Evolutionary conservation across 2,113 vertebrate genomes (phyloP).

Genomic region (Balaeniceps rex): DNA sequence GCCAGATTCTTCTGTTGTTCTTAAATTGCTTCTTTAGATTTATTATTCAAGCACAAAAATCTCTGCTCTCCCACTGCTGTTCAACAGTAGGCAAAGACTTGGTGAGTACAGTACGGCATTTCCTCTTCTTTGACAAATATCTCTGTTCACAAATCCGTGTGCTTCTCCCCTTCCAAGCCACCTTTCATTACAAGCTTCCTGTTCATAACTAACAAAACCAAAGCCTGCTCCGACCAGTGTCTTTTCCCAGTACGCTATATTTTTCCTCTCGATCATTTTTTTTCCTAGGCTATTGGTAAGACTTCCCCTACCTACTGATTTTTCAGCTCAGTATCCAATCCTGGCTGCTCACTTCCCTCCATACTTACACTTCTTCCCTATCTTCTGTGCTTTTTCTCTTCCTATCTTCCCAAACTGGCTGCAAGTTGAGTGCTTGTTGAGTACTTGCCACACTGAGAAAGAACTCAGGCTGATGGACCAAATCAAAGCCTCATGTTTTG

Average conservation of each 20-base stretch:
- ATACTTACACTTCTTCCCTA: background rate
- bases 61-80: background rate
- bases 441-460: background rate
- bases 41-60: background rate
- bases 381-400: background rate
- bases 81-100: background rate
- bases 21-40: background rate
- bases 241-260: background rate
- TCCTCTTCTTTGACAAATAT: background rate
- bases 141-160: background rate
- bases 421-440: background rate
- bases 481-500: background rate
- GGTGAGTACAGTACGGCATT: background rate
- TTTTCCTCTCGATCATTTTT: background rate
- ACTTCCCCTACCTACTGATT: background rate
- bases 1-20: background rate
- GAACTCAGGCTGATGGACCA: background rate
- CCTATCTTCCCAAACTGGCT: background rate
- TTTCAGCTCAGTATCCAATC: background rate
- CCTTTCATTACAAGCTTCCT: background rate
- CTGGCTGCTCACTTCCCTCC: background rate
- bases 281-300: background rate
- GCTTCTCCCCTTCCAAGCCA: background rate
- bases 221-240: background rate
- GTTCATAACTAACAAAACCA: background rate